phyloP scores from a whole-genome alignment of 2,888 invertebrate species.

The Drosophila paracracens region DNA sequence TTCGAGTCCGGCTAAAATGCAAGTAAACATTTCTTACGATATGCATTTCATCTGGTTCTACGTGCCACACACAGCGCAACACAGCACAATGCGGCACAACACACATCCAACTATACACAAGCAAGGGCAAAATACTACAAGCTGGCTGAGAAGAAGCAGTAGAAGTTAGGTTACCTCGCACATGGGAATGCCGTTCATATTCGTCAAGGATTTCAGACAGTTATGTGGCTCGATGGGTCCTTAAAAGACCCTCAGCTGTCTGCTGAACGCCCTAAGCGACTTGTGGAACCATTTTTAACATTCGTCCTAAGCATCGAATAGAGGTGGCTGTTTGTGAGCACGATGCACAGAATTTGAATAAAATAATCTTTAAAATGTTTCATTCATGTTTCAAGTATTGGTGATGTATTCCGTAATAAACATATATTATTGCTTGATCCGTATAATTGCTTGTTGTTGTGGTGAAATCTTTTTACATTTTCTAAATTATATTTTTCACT shows the following conservation, averaged over 20 bases:
- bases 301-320: slow-evolving; percentile 9
- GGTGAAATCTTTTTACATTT: no score
- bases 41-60: neutral
- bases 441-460: neutral
- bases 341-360: neutral
- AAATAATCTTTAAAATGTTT: neutral
- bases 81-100: neutral
- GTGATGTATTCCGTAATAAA: neutral
- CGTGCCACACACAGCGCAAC: neutral
- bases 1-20: slow-evolving; percentile 38
- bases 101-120: neutral
- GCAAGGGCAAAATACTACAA: neutral
- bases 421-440: neutral
- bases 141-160: neutral
- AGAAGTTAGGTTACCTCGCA: neutral
- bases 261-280: slow-evolving; percentile 11
- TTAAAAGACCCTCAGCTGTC: slow-evolving; percentile 15
- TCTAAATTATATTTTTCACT: neutral
- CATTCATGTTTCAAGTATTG: neutral
- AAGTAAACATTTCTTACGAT: slow-evolving; percentile 8
- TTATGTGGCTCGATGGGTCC: slow-evolving; percentile 18
- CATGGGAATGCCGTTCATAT: slow-evolving; percentile 14
- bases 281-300: slow-evolving; percentile 54
- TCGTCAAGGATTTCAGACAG: slow-evolving; percentile 1
- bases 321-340: neutral